phyloP scores from a whole-genome alignment of 2,113 vertebrate genomes.

The Ochotona princeps region DNA sequence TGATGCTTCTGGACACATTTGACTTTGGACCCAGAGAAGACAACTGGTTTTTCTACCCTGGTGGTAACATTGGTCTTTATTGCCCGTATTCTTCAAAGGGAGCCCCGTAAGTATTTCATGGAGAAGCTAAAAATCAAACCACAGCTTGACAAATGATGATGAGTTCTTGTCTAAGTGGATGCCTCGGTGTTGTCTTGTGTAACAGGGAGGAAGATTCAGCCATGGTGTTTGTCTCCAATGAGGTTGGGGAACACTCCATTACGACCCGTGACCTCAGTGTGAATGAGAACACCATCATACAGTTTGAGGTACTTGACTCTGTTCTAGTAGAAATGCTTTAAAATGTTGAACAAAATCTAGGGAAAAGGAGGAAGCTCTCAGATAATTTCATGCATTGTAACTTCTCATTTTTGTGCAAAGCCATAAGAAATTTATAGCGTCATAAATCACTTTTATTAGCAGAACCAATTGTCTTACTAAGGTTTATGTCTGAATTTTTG shows the following conservation, averaged over 20 bases:
- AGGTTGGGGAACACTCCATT: slow-evolving; percentile 97
- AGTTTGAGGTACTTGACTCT: slow-evolving; percentile 94
- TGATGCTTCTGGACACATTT: slow-evolving; percentile 94
- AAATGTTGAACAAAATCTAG: slow-evolving; percentile 16
- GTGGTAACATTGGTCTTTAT: slow-evolving; percentile 97
- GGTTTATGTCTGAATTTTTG: slow-evolving; percentile 46
- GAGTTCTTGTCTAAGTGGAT: not conserved
- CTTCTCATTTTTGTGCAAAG: slow-evolving; percentile 55
- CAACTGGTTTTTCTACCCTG: slow-evolving; percentile 98
- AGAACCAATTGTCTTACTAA: not conserved
- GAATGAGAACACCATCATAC: slow-evolving; percentile 97
- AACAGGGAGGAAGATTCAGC: slow-evolving; percentile 96
- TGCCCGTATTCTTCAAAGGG: slow-evolving; percentile 96
- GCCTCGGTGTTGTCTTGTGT: slow-evolving; percentile 53
- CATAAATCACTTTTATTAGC: slow-evolving; percentile 50
- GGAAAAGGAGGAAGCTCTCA: slow-evolving; percentile 11
- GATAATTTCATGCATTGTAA: slow-evolving; percentile 26
- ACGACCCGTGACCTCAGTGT: slow-evolving; percentile 96
- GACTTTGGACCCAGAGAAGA: slow-evolving; percentile 94
- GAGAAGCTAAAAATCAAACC: slow-evolving; percentile 33
- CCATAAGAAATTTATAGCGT: slow-evolving; percentile 1
- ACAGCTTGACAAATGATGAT: not conserved
- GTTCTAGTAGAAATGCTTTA: slow-evolving; percentile 49
- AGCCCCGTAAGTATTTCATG: slow-evolving; percentile 90
- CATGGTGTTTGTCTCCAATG: slow-evolving; percentile 98